phyloP scores from a whole-genome alignment of 2,888 invertebrate species.

The Heliothis peltigera region DNA sequence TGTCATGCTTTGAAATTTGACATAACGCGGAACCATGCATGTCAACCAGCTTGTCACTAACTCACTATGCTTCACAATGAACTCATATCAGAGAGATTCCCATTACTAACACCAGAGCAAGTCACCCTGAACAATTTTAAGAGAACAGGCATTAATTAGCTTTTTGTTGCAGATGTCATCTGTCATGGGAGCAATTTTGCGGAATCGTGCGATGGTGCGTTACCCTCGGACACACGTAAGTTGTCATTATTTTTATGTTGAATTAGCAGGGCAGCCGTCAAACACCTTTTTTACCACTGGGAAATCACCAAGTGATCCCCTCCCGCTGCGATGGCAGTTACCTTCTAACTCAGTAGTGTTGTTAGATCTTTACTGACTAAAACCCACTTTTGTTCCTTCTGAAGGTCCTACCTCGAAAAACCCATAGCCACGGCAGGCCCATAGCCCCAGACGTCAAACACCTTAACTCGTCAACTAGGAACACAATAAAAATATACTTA shows the following conservation, averaged over 20 bases:
- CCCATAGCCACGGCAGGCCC: too few relatives aligned
- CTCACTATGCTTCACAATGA: conserved; percentile 1
- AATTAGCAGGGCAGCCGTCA: too few relatives aligned
- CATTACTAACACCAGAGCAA: conserved; percentile 26
- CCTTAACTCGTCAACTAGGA: too few relatives aligned
- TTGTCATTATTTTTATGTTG: not conserved
- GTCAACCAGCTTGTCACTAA: conserved; percentile 14
- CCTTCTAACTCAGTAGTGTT: too few relatives aligned
- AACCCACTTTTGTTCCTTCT: too few relatives aligned
- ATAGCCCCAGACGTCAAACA: too few relatives aligned
- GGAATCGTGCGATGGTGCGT: not conserved
- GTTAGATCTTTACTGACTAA: too few relatives aligned
- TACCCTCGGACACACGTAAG: not conserved
- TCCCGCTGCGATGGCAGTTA: too few relatives aligned
- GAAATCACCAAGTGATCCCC: too few relatives aligned
- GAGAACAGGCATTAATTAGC: conserved; percentile 11
- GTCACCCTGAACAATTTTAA: conserved; percentile 3
- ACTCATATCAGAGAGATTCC: conserved; percentile 7
- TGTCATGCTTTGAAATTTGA: conserved; percentile 8
- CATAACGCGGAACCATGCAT: not conserved
- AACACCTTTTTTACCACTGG: too few relatives aligned
- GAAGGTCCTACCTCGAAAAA: too few relatives aligned
- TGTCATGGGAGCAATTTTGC: not conserved
- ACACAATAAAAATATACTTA: too few relatives aligned
- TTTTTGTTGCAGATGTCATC: conserved; percentile 21